These are phyloP conservation scores for Hucho hucho DNA, from an alignment of 2,113 vertebrate genomes.

Conservation along the genomic window DNA sequence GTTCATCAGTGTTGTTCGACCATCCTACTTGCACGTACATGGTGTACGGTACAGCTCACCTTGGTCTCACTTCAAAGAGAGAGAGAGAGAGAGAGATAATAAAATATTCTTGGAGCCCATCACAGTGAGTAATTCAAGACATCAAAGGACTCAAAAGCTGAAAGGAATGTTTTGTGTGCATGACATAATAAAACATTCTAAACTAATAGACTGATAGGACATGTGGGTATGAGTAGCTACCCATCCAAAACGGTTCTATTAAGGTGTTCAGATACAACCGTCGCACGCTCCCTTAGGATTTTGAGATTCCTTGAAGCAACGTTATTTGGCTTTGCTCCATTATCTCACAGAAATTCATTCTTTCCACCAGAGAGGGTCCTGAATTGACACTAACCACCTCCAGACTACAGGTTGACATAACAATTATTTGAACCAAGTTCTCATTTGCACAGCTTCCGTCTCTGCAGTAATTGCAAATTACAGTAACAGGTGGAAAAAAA, in stretches of 20 bases:
- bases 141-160: background rate
- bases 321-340: background rate
- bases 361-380: background rate
- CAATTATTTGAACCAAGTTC: background rate
- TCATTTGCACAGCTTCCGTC: background rate
- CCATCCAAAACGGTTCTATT: background rate
- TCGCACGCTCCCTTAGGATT: background rate
- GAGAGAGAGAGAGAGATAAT: background rate
- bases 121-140: too few species aligned
- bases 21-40: background rate
- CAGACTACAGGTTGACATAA: background rate
- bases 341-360: background rate
- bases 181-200: background rate
- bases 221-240: background rate
- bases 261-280: background rate
- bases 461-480: background rate
- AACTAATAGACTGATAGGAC: background rate
- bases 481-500: background rate
- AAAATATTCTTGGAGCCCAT: too few species aligned
- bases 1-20: conserved; percentile 26
- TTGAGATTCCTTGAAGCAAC: background rate
- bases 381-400: background rate
- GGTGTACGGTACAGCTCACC: conserved; percentile 15
- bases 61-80: conserved; percentile 25
- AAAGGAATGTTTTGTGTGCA: background rate